A percentile compares a stretch with the other conserved stretches of the same genome.
These are phyloP conservation scores for Engraulis encrasicolus DNA, from an alignment of 2,113 vertebrate genomes.

Conservation along the genomic window DNA sequence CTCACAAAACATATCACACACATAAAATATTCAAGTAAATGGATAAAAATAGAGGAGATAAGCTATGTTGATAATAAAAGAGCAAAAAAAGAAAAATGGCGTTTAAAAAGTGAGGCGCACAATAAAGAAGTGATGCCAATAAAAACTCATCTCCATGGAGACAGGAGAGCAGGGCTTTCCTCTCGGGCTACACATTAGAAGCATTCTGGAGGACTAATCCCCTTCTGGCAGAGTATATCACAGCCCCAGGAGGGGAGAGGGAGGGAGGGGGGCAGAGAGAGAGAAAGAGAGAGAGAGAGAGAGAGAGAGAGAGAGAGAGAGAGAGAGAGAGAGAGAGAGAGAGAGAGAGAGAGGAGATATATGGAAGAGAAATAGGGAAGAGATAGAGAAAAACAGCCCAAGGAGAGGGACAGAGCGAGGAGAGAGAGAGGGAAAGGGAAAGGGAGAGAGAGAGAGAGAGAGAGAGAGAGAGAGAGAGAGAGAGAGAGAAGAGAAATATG, in stretches of 20 bases:
- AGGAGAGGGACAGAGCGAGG: slow-evolving; percentile 48
- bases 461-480: slow-evolving; percentile 45
- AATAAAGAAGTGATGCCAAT: slow-evolving; percentile 1
- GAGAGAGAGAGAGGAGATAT: no score
- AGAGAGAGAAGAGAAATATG: not conserved
- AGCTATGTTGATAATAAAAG: no score
- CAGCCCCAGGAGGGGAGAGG: not conserved
- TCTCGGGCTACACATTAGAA: slow-evolving; percentile 70
- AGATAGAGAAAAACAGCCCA: slow-evolving; percentile 15
- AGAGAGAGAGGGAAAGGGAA: not conserved
- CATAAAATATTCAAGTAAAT: no score
- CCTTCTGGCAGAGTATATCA: slow-evolving; percentile 60
- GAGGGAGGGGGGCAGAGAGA: not conserved
- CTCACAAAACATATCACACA: no score
- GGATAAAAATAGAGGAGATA: no score
- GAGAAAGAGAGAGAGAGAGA: not conserved
- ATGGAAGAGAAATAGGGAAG: no score
- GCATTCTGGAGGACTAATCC: slow-evolving; percentile 77
- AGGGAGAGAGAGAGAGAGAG: slow-evolving; percentile 48
- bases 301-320: not conserved
- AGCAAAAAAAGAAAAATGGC: not conserved
- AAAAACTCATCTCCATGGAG: slow-evolving; percentile 47
- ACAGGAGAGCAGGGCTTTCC: slow-evolving; percentile 59
- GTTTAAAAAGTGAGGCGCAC: slow-evolving; percentile 4
- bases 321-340: not conserved